Percentiles rank a stretch among this genome's conserved stretches.
Conservation (phyloP, 2,113 vertebrate species). For the Rhineura floridana region DNA sequence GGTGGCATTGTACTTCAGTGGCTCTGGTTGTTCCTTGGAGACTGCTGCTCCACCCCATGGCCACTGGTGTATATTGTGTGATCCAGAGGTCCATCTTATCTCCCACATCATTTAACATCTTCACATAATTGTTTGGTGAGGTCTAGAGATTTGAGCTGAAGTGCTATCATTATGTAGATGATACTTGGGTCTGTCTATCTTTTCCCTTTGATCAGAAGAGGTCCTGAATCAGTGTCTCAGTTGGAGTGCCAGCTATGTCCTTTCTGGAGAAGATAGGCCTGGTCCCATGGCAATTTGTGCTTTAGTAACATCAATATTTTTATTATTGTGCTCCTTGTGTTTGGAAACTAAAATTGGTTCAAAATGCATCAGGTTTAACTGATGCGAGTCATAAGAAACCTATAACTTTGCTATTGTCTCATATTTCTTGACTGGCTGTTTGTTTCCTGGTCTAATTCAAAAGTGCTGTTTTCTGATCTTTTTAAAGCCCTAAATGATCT, state of each 20-base stretch:
- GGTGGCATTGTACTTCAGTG: too few relatives aligned
- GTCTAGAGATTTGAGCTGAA: neutral
- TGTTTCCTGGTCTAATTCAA: neutral
- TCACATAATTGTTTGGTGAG: neutral
- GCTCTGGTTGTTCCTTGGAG: neutral
- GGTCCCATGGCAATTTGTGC: neutral
- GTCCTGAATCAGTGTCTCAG: too few relatives aligned
- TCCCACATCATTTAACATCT: neutral
- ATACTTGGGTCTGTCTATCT: neutral
- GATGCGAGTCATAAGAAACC: neutral
- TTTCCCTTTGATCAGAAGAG: neutral
- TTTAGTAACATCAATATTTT: neutral
- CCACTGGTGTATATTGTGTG: neutral
- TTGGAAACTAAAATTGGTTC: too few relatives aligned
- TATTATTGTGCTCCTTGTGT: neutral
- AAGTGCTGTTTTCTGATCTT: neutral
- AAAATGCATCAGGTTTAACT: neutral
- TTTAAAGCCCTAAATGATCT: neutral
- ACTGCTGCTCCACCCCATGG: neutral
- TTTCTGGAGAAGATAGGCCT: neutral
- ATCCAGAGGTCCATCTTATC: neutral
- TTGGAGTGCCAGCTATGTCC: neutral
- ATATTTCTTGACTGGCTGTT: neutral
- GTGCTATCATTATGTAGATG: neutral
- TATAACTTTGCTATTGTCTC: neutral